A percentile compares a stretch with the other conserved stretches of the same genome.
Conservation (phyloP, 2,888 invertebrate genomes). For the Tetrapedia diversipes region DNA sequence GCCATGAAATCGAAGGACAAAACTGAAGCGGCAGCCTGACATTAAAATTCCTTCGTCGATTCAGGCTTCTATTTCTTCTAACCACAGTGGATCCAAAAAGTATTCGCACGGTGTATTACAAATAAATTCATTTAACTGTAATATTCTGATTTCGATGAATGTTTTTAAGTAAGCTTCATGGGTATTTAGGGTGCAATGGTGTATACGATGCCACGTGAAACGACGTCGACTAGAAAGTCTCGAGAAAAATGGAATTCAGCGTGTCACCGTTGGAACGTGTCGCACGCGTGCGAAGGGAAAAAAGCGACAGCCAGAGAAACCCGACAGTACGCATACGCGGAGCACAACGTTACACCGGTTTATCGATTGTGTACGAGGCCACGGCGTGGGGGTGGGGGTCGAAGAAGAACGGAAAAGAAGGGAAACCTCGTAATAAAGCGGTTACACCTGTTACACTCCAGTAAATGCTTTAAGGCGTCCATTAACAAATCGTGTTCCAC, state of each 20-base stretch:
- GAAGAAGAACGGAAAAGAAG: constrained; percentile 47
- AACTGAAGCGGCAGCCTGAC: no score
- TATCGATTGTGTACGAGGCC: constrained; percentile 67
- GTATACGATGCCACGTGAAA: neutral
- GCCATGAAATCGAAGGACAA: no score
- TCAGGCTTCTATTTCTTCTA: no score
- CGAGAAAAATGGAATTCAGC: constrained; percentile 6
- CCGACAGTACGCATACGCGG: constrained; percentile 65
- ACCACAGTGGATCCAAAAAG: no score
- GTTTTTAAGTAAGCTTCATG: no score
- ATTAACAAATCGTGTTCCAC: constrained; percentile 52
- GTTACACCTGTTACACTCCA: constrained; percentile 68
- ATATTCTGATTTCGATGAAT: no score
- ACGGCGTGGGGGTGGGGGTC: constrained; percentile 6
- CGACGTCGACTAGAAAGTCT: constrained; percentile 1
- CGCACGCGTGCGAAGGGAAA: neutral
- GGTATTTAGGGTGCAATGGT: no score
- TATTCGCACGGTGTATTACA: no score
- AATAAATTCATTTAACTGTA: no score
- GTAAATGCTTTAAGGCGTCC: constrained; percentile 50
- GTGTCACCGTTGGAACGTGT: neutral
- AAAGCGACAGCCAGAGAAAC: constrained; percentile 22
- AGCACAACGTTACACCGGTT: constrained; percentile 62
- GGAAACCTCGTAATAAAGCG: constrained; percentile 60
- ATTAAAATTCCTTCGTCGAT: no score